Conservation (phyloP, 1,140 invertebrate species). For the Chironomus striatipennis region DNA sequence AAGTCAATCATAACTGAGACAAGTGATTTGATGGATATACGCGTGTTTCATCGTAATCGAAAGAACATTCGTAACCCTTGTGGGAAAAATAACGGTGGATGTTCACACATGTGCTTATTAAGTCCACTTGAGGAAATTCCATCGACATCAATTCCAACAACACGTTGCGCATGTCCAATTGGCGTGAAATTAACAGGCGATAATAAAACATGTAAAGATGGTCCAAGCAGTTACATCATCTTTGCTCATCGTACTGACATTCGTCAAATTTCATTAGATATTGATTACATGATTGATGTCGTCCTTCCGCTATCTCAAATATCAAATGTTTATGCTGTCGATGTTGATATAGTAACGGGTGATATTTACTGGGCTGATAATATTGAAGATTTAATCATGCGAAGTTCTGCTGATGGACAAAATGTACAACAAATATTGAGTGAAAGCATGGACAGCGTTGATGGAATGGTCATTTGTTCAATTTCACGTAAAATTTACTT, state of each 20-base stretch:
- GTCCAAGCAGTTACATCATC: constrained; percentile 66
- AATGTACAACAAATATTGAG: constrained; percentile 56
- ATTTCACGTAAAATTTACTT: constrained; percentile 77
- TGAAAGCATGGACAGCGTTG: constrained; percentile 65
- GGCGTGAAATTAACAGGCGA: constrained; percentile 68
- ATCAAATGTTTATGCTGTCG: constrained; percentile 73
- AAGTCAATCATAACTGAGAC: constrained; percentile 56
- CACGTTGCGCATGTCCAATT: constrained; percentile 77
- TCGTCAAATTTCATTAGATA: constrained; percentile 73
- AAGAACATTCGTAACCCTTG: constrained; percentile 52
- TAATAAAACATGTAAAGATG: constrained; percentile 60
- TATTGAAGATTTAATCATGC: constrained; percentile 66
- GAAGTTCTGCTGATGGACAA: constrained; percentile 62
- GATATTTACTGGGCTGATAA: constrained; percentile 82
- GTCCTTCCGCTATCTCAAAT: constrained; percentile 68
- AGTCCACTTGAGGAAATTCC: constrained; percentile 50
- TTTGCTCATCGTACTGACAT: constrained; percentile 76
- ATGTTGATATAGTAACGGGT: constrained; percentile 67
- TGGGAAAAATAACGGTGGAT: constrained; percentile 70
- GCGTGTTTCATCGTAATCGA: constrained; percentile 68
- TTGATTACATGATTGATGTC: constrained; percentile 76
- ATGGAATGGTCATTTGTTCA: constrained; percentile 78
- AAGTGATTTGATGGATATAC: constrained; percentile 72
- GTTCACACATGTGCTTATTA: constrained; percentile 83
- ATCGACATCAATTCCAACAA: constrained; percentile 27